Base-by-base conservation (phyloP, 2,888 invertebrate species). In the Epistrophe eligans region DNA sequence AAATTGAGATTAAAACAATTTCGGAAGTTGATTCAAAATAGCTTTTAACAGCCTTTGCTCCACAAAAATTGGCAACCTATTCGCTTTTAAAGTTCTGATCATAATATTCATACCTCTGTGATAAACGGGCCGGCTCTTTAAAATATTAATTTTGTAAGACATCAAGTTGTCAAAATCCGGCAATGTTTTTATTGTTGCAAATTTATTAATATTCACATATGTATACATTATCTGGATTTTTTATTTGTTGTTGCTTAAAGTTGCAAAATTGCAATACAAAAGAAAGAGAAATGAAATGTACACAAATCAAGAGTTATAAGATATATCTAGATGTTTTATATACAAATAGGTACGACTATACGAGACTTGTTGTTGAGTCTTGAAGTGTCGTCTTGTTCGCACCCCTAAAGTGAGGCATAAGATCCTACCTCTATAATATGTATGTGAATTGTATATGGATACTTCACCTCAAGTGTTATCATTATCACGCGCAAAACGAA, bases 301-400 rank as follows among this genome's bases (percentile, higher is more conserved):
- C 77, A 70, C 77, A 74, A 82, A 62, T 67, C 43, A 40, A 71
- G 48, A 55, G 17, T n/a, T 11, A 67, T 4, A 15, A 70, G 9
- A 52, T 60, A 50, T 45, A n/a, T n/a, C n/a, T n/a, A 57, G 24
- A 32, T 55, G 28, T 32, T 24, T 24, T 24, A 24, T 7, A 11
- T n/a, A 2, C 15, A 7, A 15, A n/a, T n/a, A n/a, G n/a, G n/a
- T 52, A 50, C 50, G 8, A 48, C 24, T 13, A 15, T 48, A 32
- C 35, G 15, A 58, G 45, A 19, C 66, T 83, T 72, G 8, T 74
- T 73, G 28, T 74, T 62, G 74, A 85, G 85, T 24, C 3, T 24
- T 24, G 24, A 3, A 24, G 24, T 83, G 32, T 64, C 43, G 58
- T 74, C 62, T 85, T 81, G 70, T 85, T 82, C 57, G 50, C 85